A percentile compares a stretch with the other conserved stretches of the same genome.
Evolutionary conservation across 2,888 invertebrate species (phyloP).

Genomic region (Tigriopus californicus): DNA sequence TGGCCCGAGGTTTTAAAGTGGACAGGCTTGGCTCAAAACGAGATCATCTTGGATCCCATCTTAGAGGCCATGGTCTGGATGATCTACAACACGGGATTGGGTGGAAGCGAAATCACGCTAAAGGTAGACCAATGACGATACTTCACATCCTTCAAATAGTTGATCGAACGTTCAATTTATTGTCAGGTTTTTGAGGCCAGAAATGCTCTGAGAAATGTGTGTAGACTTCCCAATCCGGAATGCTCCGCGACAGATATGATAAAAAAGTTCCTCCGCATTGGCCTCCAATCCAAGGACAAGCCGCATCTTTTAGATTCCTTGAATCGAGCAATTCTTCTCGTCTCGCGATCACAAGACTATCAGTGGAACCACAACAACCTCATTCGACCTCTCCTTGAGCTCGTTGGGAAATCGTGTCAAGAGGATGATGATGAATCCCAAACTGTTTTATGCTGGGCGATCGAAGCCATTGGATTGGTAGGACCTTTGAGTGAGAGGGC

Average conservation of each 20-base stretch:
- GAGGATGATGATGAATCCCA: too few relatives aligned
- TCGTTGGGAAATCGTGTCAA: neutral
- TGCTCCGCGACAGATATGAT: neutral
- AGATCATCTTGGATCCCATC: neutral
- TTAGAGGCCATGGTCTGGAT: conserved; percentile 8
- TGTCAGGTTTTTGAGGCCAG: neutral
- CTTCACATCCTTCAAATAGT: too few relatives aligned
- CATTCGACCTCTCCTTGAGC: neutral
- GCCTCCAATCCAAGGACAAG: neutral
- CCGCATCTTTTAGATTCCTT: neutral
- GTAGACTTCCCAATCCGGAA: neutral
- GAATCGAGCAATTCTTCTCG: neutral
- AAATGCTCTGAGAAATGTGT: neutral
- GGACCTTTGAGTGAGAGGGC: too few relatives aligned
- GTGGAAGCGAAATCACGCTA: neutral
- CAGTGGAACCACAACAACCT: neutral
- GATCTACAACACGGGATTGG: neutral
- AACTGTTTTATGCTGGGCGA: too few relatives aligned
- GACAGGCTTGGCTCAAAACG: too few relatives aligned
- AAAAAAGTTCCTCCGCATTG: neutral
- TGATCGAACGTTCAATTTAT: too few relatives aligned
- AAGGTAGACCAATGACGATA: too few relatives aligned
- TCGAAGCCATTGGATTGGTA: too few relatives aligned
- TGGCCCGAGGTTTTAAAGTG: too few relatives aligned
- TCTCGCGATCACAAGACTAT: neutral